Conservation (phyloP, 2,797 vertebrate species). For the Scleropages formosus region DNA sequence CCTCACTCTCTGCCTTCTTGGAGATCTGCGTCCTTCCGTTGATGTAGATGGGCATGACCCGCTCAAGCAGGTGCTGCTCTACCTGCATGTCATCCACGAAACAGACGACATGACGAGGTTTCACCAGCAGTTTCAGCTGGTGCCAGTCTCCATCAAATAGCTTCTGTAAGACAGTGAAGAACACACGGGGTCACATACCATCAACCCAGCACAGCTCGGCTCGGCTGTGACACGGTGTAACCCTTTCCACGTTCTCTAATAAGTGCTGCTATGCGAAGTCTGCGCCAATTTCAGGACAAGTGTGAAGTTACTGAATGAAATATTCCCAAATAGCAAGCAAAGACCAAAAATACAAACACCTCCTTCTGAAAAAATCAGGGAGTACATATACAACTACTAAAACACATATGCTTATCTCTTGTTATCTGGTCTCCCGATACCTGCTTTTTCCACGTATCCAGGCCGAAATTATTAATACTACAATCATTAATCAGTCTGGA, state of each 20-base stretch:
- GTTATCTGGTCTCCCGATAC: too few relatives aligned
- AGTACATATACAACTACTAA: background rate
- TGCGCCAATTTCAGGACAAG: too few relatives aligned
- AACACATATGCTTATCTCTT: too few relatives aligned
- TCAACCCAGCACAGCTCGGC: too few relatives aligned
- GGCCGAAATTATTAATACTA: too few relatives aligned
- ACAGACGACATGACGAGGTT: conserved; percentile 50
- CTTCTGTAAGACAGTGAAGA: conserved; percentile 46
- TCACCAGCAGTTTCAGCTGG: conserved; percentile 74
- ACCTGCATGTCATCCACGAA: conserved; percentile 68
- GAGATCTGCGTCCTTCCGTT: conserved; percentile 75
- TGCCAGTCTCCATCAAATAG: conserved; percentile 77
- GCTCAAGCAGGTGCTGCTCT: conserved; percentile 53
- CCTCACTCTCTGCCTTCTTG: conserved; percentile 58
- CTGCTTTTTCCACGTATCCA: too few relatives aligned
- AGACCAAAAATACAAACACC: conserved; percentile 20
- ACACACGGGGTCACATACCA: background rate
- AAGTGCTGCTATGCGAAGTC: too few relatives aligned
- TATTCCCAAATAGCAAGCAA: too few relatives aligned
- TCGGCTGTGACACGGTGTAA: too few relatives aligned
- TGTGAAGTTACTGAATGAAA: too few relatives aligned
- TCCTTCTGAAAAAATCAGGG: background rate
- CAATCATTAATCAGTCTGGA: too few relatives aligned
- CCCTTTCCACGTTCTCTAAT: too few relatives aligned
- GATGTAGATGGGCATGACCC: conserved; percentile 72